Evolutionary conservation across 2,113 vertebrate species (phyloP).

Genomic region (Eleginops maclovinus): DNA sequence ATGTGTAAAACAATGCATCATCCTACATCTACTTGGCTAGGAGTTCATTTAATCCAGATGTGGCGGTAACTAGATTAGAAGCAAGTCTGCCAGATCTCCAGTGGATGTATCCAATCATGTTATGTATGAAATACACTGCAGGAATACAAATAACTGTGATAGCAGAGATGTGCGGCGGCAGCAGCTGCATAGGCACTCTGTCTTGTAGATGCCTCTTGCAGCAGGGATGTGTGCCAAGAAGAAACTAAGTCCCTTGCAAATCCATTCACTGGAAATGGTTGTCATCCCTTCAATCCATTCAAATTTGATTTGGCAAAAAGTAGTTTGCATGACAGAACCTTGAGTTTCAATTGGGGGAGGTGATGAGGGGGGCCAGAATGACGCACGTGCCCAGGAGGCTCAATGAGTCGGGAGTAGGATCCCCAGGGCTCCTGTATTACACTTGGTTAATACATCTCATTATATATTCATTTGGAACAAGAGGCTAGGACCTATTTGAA

Average conservation of each 20-base stretch:
- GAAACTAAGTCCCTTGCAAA: conserved; percentile 76
- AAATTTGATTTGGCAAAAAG: conserved; percentile 81
- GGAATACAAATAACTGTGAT: conserved; percentile 50
- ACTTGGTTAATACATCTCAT: conserved; percentile 53
- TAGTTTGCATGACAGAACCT: conserved; percentile 75
- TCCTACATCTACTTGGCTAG: conserved; percentile 54
- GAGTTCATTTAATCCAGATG: conserved; percentile 68
- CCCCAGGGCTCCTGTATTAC: conserved; percentile 46
- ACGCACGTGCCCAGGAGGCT: conserved; percentile 46
- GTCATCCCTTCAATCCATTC: conserved; percentile 80
- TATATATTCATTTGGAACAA: conserved; percentile 26
- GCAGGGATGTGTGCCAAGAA: conserved; percentile 65
- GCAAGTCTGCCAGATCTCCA: conserved; percentile 59
- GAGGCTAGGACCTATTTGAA: conserved; percentile 5
- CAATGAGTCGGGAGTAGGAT: conserved; percentile 63
- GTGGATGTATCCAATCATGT: conserved; percentile 69
- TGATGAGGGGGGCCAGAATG: conserved; percentile 65
- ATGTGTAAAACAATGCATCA: conserved; percentile 54
- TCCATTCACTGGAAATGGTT: conserved; percentile 78
- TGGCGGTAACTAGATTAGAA: conserved; percentile 67
- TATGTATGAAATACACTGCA: conserved; percentile 62
- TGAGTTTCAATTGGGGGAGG: conserved; percentile 61
- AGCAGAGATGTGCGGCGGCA: conserved; percentile 50
- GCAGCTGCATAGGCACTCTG: conserved; percentile 61
- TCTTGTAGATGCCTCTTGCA: conserved; percentile 58